phyloP scores from a whole-genome alignment of 2,113 vertebrate species.

The Aplodontia rufa region DNA sequence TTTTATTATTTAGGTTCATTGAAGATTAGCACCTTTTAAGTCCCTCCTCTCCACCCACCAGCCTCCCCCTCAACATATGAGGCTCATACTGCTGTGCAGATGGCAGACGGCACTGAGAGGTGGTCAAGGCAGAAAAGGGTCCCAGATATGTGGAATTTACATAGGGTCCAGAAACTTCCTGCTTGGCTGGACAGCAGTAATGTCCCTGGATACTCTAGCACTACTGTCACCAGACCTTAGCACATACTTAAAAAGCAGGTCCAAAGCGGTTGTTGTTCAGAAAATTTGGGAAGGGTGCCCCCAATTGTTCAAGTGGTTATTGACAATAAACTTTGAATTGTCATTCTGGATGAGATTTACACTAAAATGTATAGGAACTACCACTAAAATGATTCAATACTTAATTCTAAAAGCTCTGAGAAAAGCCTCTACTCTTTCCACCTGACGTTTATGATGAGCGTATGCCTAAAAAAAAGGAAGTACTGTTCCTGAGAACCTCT shows the following conservation, averaged over 20 bases:
- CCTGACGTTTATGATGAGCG: background rate
- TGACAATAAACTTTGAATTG: background rate
- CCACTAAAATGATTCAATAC: background rate
- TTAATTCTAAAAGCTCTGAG: background rate
- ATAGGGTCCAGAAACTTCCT: background rate
- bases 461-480: background rate
- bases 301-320: too few relatives aligned
- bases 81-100: background rate
- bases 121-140: background rate
- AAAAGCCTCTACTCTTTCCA: background rate
- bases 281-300: background rate
- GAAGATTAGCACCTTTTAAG: background rate
- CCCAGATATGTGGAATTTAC: background rate
- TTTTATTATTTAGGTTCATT: conserved; percentile 19
- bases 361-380: background rate
- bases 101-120: background rate
- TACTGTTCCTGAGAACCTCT: background rate
- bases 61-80: background rate
- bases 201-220: background rate
- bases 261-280: background rate
- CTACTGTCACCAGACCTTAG: background rate
- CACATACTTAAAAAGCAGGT: background rate
- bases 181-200: accelerated
- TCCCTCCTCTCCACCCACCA: accelerated
- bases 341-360: background rate